Evolutionary conservation across 2,797 vertebrate species (phyloP).

Genomic region (Ptychobarbus kaznakovi): DNA sequence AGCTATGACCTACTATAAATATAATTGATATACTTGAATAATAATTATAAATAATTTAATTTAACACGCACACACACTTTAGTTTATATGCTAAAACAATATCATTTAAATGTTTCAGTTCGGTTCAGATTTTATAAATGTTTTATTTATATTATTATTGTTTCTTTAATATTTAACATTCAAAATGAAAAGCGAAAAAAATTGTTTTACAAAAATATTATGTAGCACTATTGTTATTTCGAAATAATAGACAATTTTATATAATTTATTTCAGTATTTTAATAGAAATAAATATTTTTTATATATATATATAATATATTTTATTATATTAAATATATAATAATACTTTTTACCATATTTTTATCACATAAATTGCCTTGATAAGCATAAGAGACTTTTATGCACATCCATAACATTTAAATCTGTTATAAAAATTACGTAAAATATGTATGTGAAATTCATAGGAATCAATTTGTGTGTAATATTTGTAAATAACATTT

Average conservation of each 20-base stretch:
- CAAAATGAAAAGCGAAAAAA: background rate
- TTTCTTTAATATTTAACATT: too few relatives aligned
- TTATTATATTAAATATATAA: too few relatives aligned
- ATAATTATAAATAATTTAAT: background rate
- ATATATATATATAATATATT: too few relatives aligned
- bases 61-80: background rate
- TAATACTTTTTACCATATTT: too few relatives aligned
- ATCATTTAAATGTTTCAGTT: too few relatives aligned
- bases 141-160: too few relatives aligned
- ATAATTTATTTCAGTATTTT: background rate
- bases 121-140: too few relatives aligned
- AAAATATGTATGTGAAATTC: background rate
- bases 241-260: background rate
- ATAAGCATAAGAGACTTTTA: background rate
- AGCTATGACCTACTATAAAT: background rate
- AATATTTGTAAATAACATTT: background rate
- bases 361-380: background rate
- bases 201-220: too few relatives aligned
- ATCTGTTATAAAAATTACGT: too few relatives aligned
- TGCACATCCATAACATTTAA: background rate
- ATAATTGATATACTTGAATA: background rate
- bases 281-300: background rate
- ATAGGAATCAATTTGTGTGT: background rate
- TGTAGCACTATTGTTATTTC: background rate
- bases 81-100: too few relatives aligned